Base-by-base conservation (phyloP, 2,797 vertebrate species). In the Microtus californicus region DNA sequence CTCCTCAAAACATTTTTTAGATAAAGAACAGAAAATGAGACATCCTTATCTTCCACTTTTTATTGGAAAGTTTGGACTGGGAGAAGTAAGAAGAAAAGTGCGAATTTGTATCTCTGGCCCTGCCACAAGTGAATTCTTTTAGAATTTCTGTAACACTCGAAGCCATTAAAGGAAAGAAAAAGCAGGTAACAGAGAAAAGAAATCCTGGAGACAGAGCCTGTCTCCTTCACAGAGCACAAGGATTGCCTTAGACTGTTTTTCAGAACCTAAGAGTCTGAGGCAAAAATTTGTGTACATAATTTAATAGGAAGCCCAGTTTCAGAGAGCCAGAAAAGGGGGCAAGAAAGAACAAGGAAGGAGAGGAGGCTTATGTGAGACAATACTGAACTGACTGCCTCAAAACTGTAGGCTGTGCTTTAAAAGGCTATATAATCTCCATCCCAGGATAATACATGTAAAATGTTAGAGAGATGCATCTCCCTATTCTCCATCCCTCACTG, bases 1-100 rank as follows among this genome's bases (percentile, higher is more conserved):
- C n/a, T 91, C 56, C 92, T 79, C 37, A 76, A 45, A 74, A 94
- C 69, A 79, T 95, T 87, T 87, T 86, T 56, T 54, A 95, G 94
- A 85, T 83, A 94, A 77, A 67, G 59, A 19, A 81, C 23, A 67
- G 59, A n/a, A 74, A 95, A 76, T n/a, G n/a, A 23, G 45, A 94
- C 65, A 25, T 85, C 45, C 37, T 63, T 82, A 40, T 31, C 71
- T 95, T 93, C 51, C 6, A n/a, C 14, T 91, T 93, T 87, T 51
- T 14, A 43, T 67, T 37, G 78, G 67, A 92, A 82, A 67, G 67
- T 31, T 91, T 71, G 23, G 34, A 45, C 80, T 29, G 45, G 21
- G 61, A 8, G 37, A 9, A 37, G 27, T 34, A 86, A 86, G 14
- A 21, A 73, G 27, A 56, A 63, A 76, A 82, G 92, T n/a, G 65